Evolutionary conservation across 1,140 invertebrate species (phyloP).

Genomic region (Drosophila willistoni): DNA sequence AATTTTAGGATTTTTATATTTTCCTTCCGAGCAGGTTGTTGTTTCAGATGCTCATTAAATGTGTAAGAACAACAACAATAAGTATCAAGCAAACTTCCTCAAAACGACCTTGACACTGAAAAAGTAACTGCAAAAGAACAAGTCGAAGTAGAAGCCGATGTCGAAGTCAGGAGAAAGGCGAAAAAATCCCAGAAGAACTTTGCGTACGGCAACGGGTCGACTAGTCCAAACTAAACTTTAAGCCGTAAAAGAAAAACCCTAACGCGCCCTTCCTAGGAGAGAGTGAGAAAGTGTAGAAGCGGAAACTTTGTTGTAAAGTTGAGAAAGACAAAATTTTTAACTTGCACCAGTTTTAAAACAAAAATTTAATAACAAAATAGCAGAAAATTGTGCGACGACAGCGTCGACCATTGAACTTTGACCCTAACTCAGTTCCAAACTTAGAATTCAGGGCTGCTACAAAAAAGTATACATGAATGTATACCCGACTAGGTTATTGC

Average conservation of each 20-base stretch:
- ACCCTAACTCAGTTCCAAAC: slow-evolving; percentile 17
- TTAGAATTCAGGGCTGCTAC: not conserved
- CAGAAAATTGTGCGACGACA: slow-evolving; percentile 44
- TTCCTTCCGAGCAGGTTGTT: not conserved
- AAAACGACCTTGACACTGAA: slow-evolving; percentile 56
- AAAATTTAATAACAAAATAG: slow-evolving; percentile 60
- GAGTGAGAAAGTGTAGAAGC: slow-evolving; percentile 19
- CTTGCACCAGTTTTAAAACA: slow-evolving; percentile 60
- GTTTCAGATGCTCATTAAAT: slow-evolving; percentile 45
- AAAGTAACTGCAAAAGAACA: slow-evolving; percentile 53
- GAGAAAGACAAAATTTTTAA: slow-evolving; percentile 51
- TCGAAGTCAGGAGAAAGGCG: slow-evolving; percentile 5
- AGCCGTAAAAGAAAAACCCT: slow-evolving; percentile 52
- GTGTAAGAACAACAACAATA: slow-evolving; percentile 43
- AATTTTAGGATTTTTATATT: not conserved
- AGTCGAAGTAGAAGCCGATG: slow-evolving; percentile 1
- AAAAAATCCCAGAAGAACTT: slow-evolving; percentile 58
- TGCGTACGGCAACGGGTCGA: slow-evolving; percentile 34
- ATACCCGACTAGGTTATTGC: not conserved
- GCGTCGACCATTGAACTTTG: slow-evolving; percentile 51
- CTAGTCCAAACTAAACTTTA: slow-evolving; percentile 55
- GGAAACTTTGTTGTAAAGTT: slow-evolving; percentile 62
- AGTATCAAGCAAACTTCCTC: slow-evolving; percentile 40
- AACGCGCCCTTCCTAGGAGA: slow-evolving; percentile 14
- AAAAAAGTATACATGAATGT: not conserved